Evolutionary conservation across 2,113 vertebrate genomes (phyloP).

Genomic region (Sylvietta virens): DNA sequence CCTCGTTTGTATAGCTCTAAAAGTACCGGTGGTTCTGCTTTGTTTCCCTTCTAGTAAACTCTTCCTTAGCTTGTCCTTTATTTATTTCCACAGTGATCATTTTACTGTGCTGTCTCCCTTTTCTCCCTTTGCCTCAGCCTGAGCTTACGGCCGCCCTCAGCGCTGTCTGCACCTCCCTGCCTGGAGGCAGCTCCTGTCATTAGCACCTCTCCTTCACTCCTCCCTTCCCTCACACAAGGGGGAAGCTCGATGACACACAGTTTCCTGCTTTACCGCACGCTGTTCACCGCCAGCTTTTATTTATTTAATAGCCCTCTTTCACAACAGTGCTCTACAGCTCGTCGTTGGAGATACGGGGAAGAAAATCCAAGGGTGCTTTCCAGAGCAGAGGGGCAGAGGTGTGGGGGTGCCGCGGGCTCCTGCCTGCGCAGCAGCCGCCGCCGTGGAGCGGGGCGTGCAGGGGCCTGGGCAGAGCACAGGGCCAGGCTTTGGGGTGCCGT

Average conservation of each 20-base stretch:
- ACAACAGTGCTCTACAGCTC: neutral
- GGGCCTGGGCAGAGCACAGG: neutral
- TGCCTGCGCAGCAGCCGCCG: no score
- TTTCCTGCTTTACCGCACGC: neutral
- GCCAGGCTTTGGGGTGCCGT: no score
- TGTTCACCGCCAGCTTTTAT: neutral
- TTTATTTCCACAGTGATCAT: neutral
- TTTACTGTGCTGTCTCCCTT: neutral
- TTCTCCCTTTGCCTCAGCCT: neutral
- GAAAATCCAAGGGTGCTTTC: accelerated
- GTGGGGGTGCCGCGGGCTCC: neutral
- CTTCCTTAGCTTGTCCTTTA: neutral
- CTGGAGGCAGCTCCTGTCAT: constrained; percentile 7
- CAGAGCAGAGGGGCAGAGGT: accelerated
- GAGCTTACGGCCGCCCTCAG: neutral
- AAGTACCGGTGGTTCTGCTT: neutral
- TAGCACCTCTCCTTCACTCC: constrained; percentile 1
- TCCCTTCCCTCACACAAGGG: neutral
- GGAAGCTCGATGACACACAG: neutral
- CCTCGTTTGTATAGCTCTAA: neutral
- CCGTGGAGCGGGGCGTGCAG: neutral
- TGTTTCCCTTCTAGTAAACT: neutral
- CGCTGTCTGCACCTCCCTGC: neutral
- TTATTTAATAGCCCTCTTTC: neutral
- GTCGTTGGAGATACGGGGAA: neutral